Base-by-base conservation (phyloP, 2,113 vertebrate genomes). In the Aegotheles bennettii region DNA sequence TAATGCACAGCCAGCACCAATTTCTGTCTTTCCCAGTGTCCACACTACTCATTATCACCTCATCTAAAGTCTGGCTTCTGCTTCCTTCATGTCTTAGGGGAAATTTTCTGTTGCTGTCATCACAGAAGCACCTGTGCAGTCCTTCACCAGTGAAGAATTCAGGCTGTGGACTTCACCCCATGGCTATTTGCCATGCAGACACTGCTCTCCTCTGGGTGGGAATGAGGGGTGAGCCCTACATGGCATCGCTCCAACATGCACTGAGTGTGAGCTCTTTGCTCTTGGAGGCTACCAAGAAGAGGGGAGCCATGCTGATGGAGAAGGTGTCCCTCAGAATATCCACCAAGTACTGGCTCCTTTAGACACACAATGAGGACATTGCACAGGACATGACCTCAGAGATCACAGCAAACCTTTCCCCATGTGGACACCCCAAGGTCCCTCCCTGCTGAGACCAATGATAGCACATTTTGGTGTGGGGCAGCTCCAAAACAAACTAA, bases 331-430 rank as follows among this genome's bases (percentile, higher is more conserved):
- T 4, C 4, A 51, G 3, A 16, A 42, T 29, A 33, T 6, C 36
- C 29, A 36, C 50, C 13, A 47, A 77, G 13, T 42, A 7, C 56
- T 8, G 18, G 42, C 16, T 81, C 33, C n/a, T 36, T 35, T 4
- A 16, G 65, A 20, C n/a, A 28, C 3, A 0, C 1, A 0, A 11
- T 2, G 40, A 38, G 28, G 70, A 45, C 11, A 1, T 6, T 16
- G 17, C 13, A 12, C 25, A 47, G n/a, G 20, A n/a, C n/a, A n/a
- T 61, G 80, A 38, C 11, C 59, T 17, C 51, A 43, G 25, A 38
- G 24, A 3, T 43, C 38, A 35, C 77, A 47, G 47, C 11, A 59
- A 77, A 40, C 19, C 10, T 3, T 6, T 56, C 35, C 23, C 64
- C 43, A 9, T 3, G 28, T 0, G 5, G 63, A 29, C 10, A 42